Conservation (phyloP, 2,113 vertebrate genomes). For the Zapus hudsonius region DNA sequence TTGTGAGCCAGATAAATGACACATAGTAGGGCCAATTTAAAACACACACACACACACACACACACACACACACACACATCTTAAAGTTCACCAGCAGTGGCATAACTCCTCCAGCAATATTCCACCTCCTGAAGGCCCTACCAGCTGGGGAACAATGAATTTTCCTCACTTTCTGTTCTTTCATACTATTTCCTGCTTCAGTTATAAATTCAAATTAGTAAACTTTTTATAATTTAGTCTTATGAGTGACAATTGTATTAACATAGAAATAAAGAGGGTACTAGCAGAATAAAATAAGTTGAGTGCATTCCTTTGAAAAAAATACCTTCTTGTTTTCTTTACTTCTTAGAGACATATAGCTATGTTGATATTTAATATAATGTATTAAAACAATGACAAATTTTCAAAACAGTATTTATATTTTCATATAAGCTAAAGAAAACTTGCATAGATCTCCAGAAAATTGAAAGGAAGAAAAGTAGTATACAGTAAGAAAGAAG, state of each 20-base stretch:
- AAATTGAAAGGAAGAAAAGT: not conserved
- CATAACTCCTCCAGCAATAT: too few relatives aligned
- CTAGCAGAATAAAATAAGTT: not conserved
- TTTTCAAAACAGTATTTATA: constrained; percentile 3
- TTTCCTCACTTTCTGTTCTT: too few relatives aligned
- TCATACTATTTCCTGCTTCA: too few relatives aligned
- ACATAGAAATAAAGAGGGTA: not conserved
- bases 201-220: not conserved
- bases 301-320: not conserved
- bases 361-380: not conserved
- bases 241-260: not conserved
- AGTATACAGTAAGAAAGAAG: not conserved
- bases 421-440: not conserved
- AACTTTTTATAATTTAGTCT: not conserved
- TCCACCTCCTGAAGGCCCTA: too few relatives aligned
- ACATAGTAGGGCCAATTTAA: too few relatives aligned
- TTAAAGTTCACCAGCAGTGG: too few relatives aligned
- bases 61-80: too few relatives aligned
- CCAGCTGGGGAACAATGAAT: too few relatives aligned
- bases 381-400: not conserved
- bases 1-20: too few relatives aligned
- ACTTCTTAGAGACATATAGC: not conserved
- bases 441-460: not conserved
- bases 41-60: too few relatives aligned
- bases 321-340: not conserved